These are phyloP conservation scores for Vidua chalybeata DNA, from an alignment of 2,113 vertebrate species.

Conservation along the genomic window DNA sequence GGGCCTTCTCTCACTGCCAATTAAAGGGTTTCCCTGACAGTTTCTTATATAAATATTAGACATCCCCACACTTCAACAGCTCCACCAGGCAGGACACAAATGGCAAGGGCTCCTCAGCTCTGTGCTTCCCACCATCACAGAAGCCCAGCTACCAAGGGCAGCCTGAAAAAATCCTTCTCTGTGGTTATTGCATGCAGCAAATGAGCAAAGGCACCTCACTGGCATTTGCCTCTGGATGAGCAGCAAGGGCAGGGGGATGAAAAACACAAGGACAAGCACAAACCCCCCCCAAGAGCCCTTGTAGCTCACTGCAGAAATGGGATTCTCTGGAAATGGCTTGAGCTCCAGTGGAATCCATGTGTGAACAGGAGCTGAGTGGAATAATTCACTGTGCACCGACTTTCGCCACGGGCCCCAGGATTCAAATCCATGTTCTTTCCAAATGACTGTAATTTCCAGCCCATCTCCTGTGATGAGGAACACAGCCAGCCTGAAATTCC, in stretches of 20 bases:
- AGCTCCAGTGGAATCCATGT: background rate
- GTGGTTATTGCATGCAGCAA: background rate
- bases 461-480: conserved; percentile 39
- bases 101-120: background rate
- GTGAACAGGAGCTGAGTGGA: background rate
- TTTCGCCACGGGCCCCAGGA: background rate
- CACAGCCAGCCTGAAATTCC: conserved; percentile 3
- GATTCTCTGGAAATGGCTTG: background rate
- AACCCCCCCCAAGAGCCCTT: background rate
- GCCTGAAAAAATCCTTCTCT: background rate
- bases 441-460: conserved; percentile 70
- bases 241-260: background rate
- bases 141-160: background rate
- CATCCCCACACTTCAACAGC: background rate
- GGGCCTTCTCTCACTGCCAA: background rate
- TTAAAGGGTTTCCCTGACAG: background rate
- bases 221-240: background rate
- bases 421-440: conserved; percentile 2
- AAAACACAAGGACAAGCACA: background rate
- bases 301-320: background rate
- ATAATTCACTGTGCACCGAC: background rate
- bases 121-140: background rate
- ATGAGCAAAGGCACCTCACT: background rate
- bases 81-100: background rate
- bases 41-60: background rate